Evolutionary conservation across 2,888 invertebrate species (phyloP).

Genomic region (Leucophenga maculata): DNA sequence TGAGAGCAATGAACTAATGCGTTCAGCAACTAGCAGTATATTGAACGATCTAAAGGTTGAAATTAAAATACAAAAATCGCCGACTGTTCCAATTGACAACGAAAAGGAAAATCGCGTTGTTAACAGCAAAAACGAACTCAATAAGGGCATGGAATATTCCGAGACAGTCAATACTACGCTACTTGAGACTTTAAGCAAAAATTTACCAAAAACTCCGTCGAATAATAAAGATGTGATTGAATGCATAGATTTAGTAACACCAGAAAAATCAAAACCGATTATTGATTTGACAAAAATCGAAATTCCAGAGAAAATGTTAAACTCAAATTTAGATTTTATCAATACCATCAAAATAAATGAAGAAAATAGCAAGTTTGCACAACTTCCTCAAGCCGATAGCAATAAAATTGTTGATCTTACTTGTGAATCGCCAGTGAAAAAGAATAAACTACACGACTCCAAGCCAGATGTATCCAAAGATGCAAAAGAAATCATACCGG

Average conservation of each 20-base stretch:
- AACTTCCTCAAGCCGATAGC: constrained; percentile 46
- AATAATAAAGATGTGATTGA: constrained; percentile 66
- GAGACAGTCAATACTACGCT: constrained; percentile 69
- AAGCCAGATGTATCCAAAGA: constrained; percentile 69
- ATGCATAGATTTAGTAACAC: constrained; percentile 70
- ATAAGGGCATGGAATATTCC: constrained; percentile 70
- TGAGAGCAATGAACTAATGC: constrained; percentile 55
- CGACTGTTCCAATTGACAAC: constrained; percentile 65
- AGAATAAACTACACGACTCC: constrained; percentile 49
- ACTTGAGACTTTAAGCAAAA: constrained; percentile 63
- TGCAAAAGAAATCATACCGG: constrained; percentile 69
- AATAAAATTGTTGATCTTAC: constrained; percentile 67
- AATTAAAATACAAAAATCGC: constrained; percentile 67
- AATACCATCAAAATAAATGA: constrained; percentile 43
- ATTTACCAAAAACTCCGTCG: constrained; percentile 62
- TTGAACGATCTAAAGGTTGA: constrained; percentile 68
- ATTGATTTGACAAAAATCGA: constrained; percentile 66
- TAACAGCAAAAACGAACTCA: constrained; percentile 70
- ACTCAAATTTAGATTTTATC: constrained; percentile 54
- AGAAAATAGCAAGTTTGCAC: constrained; percentile 28
- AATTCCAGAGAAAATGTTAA: constrained; percentile 57
- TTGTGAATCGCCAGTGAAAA: constrained; percentile 51
- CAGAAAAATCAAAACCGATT: constrained; percentile 64
- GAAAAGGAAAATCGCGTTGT: constrained; percentile 72
- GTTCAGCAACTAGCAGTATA: constrained; percentile 62